phyloP scores from a whole-genome alignment of 64 coral and sea anemone species.

The Trachythela sp. region DNA sequence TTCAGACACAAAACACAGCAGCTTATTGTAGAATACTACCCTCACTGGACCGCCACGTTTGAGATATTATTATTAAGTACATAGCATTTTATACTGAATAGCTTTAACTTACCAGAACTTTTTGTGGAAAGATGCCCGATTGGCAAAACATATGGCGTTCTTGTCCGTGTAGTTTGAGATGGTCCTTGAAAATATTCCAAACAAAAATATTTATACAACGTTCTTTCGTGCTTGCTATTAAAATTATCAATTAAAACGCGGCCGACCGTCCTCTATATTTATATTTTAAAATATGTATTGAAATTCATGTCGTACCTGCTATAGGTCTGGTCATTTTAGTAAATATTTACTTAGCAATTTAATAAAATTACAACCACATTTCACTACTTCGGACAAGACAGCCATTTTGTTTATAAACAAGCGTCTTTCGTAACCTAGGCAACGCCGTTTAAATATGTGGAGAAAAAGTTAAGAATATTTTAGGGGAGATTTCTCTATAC shows the following conservation, averaged over 20 bases:
- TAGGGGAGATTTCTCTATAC: neutral
- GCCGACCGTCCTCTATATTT: neutral
- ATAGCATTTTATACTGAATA: neutral
- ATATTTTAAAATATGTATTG: neutral
- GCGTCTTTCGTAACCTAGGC: neutral
- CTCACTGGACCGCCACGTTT: neutral
- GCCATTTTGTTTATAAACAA: neutral
- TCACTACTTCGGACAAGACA: neutral
- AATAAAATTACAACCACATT: neutral
- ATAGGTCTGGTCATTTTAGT: neutral
- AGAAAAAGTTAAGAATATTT: neutral
- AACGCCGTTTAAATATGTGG: neutral
- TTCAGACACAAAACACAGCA: neutral
- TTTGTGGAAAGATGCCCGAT: conserved; percentile 6
- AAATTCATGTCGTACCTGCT: neutral
- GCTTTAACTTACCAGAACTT: neutral
- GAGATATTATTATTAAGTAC: neutral
- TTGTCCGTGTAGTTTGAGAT: neutral
- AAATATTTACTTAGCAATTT: neutral
- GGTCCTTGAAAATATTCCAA: neutral
- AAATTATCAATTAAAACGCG: neutral
- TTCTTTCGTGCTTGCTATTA: too few species aligned
- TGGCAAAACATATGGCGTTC: neutral
- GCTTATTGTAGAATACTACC: neutral
- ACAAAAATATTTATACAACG: neutral